Evolutionary conservation across 92 coral and sea anemone genomes (phyloP).

Genomic region (Phenganax stokvisi): DNA sequence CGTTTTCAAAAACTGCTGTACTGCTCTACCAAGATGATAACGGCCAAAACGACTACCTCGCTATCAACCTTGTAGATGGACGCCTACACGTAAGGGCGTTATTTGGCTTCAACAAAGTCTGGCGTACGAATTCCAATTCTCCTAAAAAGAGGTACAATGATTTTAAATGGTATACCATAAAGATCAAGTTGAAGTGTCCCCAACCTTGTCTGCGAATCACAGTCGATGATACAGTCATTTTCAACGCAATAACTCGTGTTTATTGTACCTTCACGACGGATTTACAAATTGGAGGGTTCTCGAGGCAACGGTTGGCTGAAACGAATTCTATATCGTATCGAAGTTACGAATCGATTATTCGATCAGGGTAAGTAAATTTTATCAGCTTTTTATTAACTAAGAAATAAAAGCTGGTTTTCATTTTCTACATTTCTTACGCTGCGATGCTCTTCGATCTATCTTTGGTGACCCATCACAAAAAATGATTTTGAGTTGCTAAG

Average conservation of each 20-base stretch:
- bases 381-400: too few relatives aligned
- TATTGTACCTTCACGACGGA: not conserved
- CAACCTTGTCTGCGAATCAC: not conserved
- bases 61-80: not conserved
- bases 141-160: not conserved
- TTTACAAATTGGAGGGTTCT: slow-evolving; percentile 3
- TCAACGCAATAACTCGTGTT: not conserved
- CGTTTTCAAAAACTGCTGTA: not conserved
- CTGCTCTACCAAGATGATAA: slow-evolving; percentile 2
- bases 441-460: too few relatives aligned
- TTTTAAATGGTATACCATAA: not conserved
- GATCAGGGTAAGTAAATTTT: too few relatives aligned
- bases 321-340: not conserved
- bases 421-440: too few relatives aligned
- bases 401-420: too few relatives aligned
- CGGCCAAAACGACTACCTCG: not conserved
- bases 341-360: too few relatives aligned
- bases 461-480: too few relatives aligned
- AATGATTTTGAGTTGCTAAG: too few relatives aligned
- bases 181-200: not conserved
- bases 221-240: not conserved
- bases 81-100: not conserved
- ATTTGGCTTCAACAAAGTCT: not conserved
- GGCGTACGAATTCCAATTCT: not conserved
- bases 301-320: not conserved